Conservation (phyloP, 2,113 vertebrate genomes). For the Phylloscopus trochilus region DNA sequence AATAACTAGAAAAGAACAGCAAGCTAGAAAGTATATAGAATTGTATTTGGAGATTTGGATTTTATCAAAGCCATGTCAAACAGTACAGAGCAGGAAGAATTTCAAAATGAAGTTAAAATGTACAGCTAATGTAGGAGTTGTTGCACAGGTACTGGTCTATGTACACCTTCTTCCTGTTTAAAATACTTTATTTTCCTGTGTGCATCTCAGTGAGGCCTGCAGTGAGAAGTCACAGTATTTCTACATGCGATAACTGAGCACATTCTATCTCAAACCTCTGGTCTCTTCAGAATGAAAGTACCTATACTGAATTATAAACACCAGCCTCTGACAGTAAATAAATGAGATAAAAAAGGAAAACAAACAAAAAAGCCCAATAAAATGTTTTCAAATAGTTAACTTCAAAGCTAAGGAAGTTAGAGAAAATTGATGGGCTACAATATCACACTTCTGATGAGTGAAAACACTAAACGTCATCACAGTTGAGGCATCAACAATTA, state of each 20-base stretch:
- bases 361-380: background rate
- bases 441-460: background rate
- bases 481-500: background rate
- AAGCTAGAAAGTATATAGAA: background rate
- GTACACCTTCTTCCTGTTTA: background rate
- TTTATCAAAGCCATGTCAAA: background rate
- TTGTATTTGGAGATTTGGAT: background rate
- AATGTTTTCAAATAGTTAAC: background rate
- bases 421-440: background rate
- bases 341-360: rapidly evolving
- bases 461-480: background rate
- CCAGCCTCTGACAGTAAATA: background rate
- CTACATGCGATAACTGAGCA: background rate
- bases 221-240: background rate
- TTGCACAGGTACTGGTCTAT: background rate
- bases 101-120: background rate
- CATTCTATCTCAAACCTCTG: background rate
- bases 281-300: background rate
- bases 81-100: background rate
- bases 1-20: background rate
- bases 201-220: background rate
- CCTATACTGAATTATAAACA: background rate
- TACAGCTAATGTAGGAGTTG: background rate
- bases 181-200: background rate
- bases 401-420: background rate